Evolutionary conservation across 2,888 invertebrate genomes (phyloP).

Genomic region (Podabrus alpinus): DNA sequence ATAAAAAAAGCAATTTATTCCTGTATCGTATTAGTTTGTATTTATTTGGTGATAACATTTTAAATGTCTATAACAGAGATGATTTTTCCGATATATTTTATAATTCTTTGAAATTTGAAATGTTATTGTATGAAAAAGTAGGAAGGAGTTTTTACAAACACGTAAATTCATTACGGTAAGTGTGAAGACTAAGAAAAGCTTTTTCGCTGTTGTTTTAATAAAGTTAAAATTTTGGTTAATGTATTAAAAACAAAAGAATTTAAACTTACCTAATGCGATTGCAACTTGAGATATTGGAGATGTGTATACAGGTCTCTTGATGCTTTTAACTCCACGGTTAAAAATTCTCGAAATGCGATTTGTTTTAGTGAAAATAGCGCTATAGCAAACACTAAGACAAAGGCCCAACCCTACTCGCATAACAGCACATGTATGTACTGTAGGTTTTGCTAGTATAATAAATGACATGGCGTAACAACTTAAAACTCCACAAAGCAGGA

Average conservation of each 20-base stretch:
- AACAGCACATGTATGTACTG: constrained; percentile 66
- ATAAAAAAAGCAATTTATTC: not conserved
- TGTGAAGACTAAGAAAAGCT: not conserved
- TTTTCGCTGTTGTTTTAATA: not conserved
- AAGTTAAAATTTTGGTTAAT: not conserved
- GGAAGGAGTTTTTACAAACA: not conserved
- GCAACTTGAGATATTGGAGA: constrained; percentile 76
- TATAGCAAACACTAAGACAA: constrained; percentile 74
- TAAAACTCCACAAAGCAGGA: constrained; percentile 71
- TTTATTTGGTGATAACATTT: not conserved
- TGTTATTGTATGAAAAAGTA: not conserved
- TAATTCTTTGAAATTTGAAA: not conserved
- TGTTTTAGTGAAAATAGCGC: constrained; percentile 76
- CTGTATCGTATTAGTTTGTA: not conserved
- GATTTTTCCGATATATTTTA: not conserved
- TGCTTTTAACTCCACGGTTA: constrained; percentile 70
- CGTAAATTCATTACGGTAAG: not conserved
- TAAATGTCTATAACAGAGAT: not conserved
- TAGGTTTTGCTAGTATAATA: constrained; percentile 70
- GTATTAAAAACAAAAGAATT: constrained; percentile 8
- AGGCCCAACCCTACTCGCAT: constrained; percentile 71
- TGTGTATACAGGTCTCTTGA: constrained; percentile 74
- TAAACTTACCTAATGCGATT: constrained; percentile 65
- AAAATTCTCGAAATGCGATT: constrained; percentile 76
- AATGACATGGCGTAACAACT: constrained; percentile 74